Evolutionary conservation across 2,797 vertebrate species (phyloP).

Genomic region (Harpagifer antarcticus): DNA sequence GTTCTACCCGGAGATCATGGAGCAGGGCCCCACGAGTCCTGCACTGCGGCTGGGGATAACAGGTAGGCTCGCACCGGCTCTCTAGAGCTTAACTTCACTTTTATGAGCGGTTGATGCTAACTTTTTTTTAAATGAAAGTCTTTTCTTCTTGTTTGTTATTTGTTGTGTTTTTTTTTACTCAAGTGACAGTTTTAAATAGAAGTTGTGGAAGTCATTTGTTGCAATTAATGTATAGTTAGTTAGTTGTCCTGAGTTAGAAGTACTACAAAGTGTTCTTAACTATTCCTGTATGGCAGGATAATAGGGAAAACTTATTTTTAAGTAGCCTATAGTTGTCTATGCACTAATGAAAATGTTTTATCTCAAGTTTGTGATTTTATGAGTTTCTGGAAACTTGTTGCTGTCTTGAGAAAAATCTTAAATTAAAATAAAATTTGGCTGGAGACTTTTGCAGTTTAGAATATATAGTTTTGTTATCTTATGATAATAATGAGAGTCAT

Average conservation of each 20-base stretch:
- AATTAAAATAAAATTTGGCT: background rate
- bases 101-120: background rate
- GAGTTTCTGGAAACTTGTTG: constrained; percentile 12
- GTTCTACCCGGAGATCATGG: constrained; percentile 87
- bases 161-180: background rate
- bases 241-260: background rate
- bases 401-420: background rate
- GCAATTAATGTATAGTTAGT: background rate
- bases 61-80: constrained; percentile 86
- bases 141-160: background rate
- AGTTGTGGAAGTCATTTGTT: constrained; percentile 8
- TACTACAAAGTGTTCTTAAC: constrained; percentile 2
- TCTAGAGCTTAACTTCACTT: constrained; percentile 31
- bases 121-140: background rate
- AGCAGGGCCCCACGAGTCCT: constrained; percentile 91
- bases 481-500: background rate
- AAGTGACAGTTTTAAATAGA: constrained; percentile 7
- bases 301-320: background rate
- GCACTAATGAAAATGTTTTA: background rate
- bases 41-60: constrained; percentile 90
- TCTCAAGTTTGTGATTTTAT: constrained; percentile 15
- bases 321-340: background rate
- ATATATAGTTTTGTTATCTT: background rate
- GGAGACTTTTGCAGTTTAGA: background rate
- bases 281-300: background rate